Conservation (phyloP, 2,113 vertebrate genomes). For the Echinops telfairi region DNA sequence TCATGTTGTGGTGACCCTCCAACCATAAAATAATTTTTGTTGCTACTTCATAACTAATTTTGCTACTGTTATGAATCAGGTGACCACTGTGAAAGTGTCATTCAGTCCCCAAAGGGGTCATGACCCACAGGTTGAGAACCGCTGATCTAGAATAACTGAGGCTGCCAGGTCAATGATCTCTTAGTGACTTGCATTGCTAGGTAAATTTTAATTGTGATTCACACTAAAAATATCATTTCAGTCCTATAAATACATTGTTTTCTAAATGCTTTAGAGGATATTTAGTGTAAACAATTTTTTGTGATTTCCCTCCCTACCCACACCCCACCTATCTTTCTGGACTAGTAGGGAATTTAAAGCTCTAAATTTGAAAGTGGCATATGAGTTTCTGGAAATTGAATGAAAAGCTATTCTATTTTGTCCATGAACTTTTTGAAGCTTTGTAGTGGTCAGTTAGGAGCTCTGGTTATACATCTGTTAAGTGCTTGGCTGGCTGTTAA, state of each 20-base stretch:
- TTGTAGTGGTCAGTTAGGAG: background rate
- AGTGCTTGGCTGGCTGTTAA: background rate
- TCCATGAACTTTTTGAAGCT: too few species aligned
- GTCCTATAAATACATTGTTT: conserved; percentile 42
- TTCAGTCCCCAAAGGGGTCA: too few species aligned
- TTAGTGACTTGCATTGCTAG: conserved; percentile 42
- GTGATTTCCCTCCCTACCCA: conserved; percentile 18
- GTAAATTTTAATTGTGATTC: conserved; percentile 38
- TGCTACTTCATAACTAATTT: too few species aligned
- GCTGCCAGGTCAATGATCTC: background rate
- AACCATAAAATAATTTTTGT: too few species aligned
- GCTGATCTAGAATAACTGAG: background rate
- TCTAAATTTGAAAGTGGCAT: background rate
- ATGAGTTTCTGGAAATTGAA: too few species aligned
- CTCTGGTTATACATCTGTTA: background rate
- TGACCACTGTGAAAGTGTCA: too few species aligned
- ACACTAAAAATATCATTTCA: conserved; percentile 32
- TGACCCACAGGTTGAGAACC: too few species aligned
- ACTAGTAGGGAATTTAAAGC: conserved; percentile 36
- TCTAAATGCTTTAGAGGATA: background rate
- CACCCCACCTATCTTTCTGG: background rate
- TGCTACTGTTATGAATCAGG: too few species aligned
- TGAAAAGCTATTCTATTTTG: too few species aligned
- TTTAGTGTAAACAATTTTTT: conserved; percentile 60
- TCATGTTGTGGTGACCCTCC: too few species aligned